Base-by-base conservation (phyloP, 2,113 vertebrate species). In the Corydoras maculifer region DNA sequence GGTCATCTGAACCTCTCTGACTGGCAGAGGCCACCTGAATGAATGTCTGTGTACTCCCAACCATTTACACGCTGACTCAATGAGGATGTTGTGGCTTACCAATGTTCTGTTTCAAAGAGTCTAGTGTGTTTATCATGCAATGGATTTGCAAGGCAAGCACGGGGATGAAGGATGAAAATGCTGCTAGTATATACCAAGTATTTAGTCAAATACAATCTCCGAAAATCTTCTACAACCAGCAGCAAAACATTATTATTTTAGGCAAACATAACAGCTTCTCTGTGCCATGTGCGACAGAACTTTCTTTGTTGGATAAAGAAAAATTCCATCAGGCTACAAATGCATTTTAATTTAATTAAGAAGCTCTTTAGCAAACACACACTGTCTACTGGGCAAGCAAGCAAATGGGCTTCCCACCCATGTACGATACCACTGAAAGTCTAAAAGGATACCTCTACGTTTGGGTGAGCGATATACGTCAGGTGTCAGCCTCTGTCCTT, bases 321-420 rank as follows among this genome's bases (percentile, higher is more conserved):
- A 69, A 77, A n/a, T 15, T 35, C 29, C 10, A 57, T 69, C 73
- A 32, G 62, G 50, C 48, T 70, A 76, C 51, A 79, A 77, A 75
- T 72, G 70, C 59, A 43, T 60, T 59, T 75, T 51, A 77, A 10
- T 48, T 58, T 74, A 69, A 71, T 62, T 70, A 70, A 70, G 58
- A 70, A 60, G 67, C 63, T 66, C 68, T 60, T 65, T 51, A 74
- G 61, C 68, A 61, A 72, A 70, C 73, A 74, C 18, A 76, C 77
- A 62, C 80, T 66, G 73, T 82, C 70, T 78, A 80, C 69, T 63
- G 81, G 80, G 80, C 78, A 77, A 83, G 81, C 83, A 82, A 78
- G 82, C 73, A 76, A 51, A 66, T 7, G 73, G 70, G 43, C 62
- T 68, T 29, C 73, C 68, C 77, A 78, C 57, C 62, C 70, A 57